phyloP scores from a whole-genome alignment of 2,888 invertebrate species.

The Acheta domesticus region DNA sequence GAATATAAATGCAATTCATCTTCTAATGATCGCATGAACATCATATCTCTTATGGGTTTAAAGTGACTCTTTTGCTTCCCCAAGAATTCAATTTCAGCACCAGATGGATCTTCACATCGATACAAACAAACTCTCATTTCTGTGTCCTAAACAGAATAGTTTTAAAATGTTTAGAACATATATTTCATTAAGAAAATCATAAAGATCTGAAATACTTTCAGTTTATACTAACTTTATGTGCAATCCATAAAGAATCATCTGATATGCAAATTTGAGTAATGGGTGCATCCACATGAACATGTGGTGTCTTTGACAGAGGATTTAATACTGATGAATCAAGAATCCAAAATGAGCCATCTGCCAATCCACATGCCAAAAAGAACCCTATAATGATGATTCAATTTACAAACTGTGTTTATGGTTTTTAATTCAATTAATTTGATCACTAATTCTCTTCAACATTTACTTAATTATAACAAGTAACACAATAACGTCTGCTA shows the following conservation, averaged over 20 bases:
- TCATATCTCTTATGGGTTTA: conserved; percentile 54
- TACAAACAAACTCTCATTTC: conserved; percentile 54
- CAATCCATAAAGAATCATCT: conserved; percentile 54
- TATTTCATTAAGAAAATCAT: background rate
- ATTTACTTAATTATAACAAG: too few relatives aligned
- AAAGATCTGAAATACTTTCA: conserved; percentile 22
- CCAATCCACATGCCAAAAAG: conserved; percentile 58
- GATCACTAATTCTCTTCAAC: too few relatives aligned
- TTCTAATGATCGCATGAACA: conserved; percentile 49
- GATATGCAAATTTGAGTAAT: conserved; percentile 56
- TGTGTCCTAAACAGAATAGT: conserved; percentile 50
- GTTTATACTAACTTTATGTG: conserved; percentile 51
- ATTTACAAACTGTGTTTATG: background rate
- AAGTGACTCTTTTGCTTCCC: conserved; percentile 63
- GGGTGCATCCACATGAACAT: conserved; percentile 49
- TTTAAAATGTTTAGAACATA: background rate
- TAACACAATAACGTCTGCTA: too few relatives aligned
- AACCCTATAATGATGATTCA: conserved; percentile 47
- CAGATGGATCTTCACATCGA: conserved; percentile 45
- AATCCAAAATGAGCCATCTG: conserved; percentile 58
- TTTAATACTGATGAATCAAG: conserved; percentile 57
- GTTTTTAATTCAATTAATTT: too few relatives aligned
- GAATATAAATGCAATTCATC: conserved; percentile 55
- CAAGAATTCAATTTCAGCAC: conserved; percentile 51
- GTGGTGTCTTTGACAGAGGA: conserved; percentile 50